A percentile compares a stretch with the other conserved stretches of the same genome.
Conservation (phyloP, 2,888 invertebrate genomes). For the Hydrotaea diabolus region DNA sequence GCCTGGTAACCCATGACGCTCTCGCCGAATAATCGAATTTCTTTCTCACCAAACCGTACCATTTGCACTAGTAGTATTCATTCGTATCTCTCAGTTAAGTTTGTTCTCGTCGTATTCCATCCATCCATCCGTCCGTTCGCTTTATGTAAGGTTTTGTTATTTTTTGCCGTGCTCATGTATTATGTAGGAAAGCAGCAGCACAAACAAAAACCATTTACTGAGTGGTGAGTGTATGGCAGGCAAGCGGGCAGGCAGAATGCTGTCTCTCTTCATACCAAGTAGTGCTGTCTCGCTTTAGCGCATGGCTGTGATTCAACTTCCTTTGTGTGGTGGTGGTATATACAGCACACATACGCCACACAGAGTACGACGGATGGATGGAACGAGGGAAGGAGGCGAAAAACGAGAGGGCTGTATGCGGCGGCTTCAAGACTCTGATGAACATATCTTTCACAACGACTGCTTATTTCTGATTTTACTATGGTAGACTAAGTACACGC, state of each 20-base stretch:
- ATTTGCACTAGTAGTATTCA: constrained; percentile 39
- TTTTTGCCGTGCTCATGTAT: constrained; percentile 62
- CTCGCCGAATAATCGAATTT: constrained; percentile 26
- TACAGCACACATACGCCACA: constrained; percentile 13
- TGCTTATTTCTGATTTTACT: constrained; percentile 79
- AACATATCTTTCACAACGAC: constrained; percentile 77
- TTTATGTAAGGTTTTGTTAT: constrained; percentile 65
- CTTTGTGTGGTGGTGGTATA: constrained; percentile 62
- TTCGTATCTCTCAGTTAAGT: constrained; percentile 59
- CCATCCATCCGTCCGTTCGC: constrained; percentile 57
- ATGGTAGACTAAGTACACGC: constrained; percentile 76
- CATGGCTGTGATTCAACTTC: constrained; percentile 53
- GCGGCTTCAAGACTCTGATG: constrained; percentile 69
- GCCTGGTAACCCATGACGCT: constrained; percentile 55
- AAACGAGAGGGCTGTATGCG: constrained; percentile 52
- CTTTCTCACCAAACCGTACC: constrained; percentile 15
- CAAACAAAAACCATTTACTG: constrained; percentile 61
- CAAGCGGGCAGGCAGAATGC: constrained; percentile 5
- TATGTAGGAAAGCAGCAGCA: constrained; percentile 60
- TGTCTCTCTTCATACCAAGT: constrained; percentile 43
- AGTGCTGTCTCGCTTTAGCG: constrained; percentile 49
- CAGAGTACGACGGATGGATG: not conserved
- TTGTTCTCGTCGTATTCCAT: constrained; percentile 52
- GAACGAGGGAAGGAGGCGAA: constrained; percentile 35
- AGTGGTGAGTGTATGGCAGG: constrained; percentile 56